Conservation (phyloP, 1,140 invertebrate species). For the Lordiphosa collinella region DNA sequence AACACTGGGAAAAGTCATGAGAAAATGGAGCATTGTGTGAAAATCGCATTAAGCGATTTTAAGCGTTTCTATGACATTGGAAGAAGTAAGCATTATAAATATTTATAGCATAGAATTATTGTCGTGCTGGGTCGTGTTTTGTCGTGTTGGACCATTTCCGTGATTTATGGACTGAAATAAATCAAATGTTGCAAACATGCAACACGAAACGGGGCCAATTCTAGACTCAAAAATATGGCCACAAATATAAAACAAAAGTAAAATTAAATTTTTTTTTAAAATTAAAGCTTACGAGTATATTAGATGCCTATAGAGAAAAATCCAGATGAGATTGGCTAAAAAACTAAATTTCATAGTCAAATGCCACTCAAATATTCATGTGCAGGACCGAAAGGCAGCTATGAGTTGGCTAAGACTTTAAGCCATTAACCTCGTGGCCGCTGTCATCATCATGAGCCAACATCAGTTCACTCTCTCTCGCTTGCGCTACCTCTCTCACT, state of each 20-base stretch:
- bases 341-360: constrained; percentile 42
- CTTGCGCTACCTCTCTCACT: constrained; percentile 2
- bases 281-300: too few species aligned
- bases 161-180: too few species aligned
- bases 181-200: too few species aligned
- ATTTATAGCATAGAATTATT: too few species aligned
- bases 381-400: constrained; percentile 15
- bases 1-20: too few species aligned
- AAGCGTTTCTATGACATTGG: too few species aligned
- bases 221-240: not conserved
- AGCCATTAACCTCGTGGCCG: constrained; percentile 56
- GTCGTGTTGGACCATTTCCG: not conserved
- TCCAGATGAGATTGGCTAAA: too few species aligned
- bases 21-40: too few species aligned
- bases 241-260: not conserved
- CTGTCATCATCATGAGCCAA: constrained; percentile 36
- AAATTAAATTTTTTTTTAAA: too few species aligned
- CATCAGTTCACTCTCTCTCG: constrained; percentile 9
- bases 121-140: not conserved
- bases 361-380: constrained; percentile 54
- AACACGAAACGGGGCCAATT: not conserved
- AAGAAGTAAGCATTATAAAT: too few species aligned
- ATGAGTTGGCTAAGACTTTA: constrained; percentile 44
- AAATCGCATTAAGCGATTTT: too few species aligned
- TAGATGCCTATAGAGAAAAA: too few species aligned